A percentile compares a stretch with the other conserved stretches of the same genome.
phyloP scores from a whole-genome alignment of 2,888 invertebrate species.

The Cryptocephalus moraei region DNA sequence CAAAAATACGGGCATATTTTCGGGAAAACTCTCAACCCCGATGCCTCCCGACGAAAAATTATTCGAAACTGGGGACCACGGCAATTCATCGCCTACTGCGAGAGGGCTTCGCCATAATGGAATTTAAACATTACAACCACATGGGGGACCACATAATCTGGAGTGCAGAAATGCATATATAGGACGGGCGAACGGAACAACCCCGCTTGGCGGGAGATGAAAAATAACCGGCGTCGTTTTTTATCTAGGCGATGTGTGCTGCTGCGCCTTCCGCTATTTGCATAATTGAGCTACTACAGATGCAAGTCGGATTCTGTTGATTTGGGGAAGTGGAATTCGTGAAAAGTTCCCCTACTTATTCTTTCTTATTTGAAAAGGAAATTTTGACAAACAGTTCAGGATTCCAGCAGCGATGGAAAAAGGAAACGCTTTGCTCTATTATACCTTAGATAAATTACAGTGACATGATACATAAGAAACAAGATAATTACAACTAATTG shows the following conservation, averaged over 20 bases:
- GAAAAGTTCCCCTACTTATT: no score
- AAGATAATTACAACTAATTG: no score
- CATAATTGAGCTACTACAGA: neutral
- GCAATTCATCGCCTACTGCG: conserved; percentile 16
- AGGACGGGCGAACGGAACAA: neutral
- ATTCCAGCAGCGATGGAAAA: no score
- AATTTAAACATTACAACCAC: conserved; percentile 27
- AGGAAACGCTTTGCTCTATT: no score
- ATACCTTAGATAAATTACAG: no score
- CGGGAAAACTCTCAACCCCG: no score
- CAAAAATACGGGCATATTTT: no score
- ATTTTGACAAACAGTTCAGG: no score
- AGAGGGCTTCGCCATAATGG: conserved; percentile 23
- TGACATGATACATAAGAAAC: no score
- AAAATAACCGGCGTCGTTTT: neutral
- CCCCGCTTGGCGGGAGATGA: neutral
- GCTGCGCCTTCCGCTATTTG: neutral
- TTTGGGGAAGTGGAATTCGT: no score
- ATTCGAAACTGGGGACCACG: neutral
- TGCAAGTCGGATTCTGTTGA: conserved; percentile 1
- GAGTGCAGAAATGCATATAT: neutral
- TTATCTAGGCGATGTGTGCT: neutral
- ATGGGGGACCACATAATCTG: conserved; percentile 17
- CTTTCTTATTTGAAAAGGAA: no score
- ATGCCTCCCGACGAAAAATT: no score